Percentiles rank a stretch among this genome's conserved stretches.
Conservation (phyloP, 2,797 vertebrate genomes). For the Propithecus perrieri region DNA sequence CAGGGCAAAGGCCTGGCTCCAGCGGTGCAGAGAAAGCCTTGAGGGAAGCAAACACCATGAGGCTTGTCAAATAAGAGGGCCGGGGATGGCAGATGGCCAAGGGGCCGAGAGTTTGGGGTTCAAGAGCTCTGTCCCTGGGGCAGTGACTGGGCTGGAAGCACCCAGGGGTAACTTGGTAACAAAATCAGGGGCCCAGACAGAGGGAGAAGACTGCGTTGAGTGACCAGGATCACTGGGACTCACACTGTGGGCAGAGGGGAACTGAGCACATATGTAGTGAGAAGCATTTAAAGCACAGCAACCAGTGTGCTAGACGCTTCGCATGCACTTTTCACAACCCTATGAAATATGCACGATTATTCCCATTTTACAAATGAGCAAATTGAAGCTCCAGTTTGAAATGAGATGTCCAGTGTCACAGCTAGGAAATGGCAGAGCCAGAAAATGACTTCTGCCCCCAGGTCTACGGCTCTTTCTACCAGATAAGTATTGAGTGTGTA, state of each 20-base stretch:
- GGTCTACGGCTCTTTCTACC: not conserved
- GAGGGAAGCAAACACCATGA: not conserved
- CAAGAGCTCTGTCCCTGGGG: not conserved
- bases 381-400: slow-evolving; percentile 31
- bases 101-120: not conserved
- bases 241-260: not conserved
- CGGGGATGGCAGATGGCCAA: not conserved
- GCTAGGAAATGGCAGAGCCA: not conserved
- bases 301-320: not conserved
- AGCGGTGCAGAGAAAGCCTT: not conserved
- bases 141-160: not conserved
- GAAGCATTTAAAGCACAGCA: not conserved
- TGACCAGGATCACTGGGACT: not conserved
- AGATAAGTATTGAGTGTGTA: not conserved
- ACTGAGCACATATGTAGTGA: not conserved
- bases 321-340: not conserved
- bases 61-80: not conserved
- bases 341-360: not conserved
- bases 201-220: not conserved
- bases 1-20: not conserved
- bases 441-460: not conserved
- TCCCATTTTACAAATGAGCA: not conserved
- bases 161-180: not conserved
- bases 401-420: not conserved
- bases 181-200: not conserved